These are phyloP conservation scores for Plecotus auritus DNA, from an alignment of 2,113 vertebrate genomes.

Conservation along the genomic window DNA sequence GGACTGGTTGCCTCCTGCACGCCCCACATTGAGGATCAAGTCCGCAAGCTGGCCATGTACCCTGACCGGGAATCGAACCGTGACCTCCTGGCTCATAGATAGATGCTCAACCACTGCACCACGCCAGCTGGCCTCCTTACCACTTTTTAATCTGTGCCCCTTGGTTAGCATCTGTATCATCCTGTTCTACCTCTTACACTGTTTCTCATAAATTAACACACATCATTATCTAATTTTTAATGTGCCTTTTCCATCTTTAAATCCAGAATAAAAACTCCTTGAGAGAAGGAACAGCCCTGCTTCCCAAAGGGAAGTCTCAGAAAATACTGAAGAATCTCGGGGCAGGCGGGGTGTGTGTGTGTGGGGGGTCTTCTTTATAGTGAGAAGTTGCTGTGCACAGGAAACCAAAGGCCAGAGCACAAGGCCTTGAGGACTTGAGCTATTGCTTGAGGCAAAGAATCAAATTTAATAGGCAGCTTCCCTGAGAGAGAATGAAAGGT, in stretches of 20 bases:
- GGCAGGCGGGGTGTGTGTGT: rapidly evolving
- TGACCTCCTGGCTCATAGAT: no score
- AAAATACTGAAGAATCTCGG: not conserved
- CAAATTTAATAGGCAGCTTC: not conserved
- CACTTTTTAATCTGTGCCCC: not conserved
- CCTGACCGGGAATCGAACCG: no score
- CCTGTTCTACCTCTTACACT: not conserved
- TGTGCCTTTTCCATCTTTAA: not conserved
- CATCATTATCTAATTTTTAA: not conserved
- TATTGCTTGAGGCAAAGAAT: not conserved
- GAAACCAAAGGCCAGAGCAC: not conserved
- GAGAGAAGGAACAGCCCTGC: not conserved
- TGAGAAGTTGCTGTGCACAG: not conserved
- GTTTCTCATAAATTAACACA: not conserved
- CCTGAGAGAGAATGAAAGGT: not conserved
- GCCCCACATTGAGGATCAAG: no score
- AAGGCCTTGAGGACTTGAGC: not conserved
- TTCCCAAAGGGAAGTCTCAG: not conserved
- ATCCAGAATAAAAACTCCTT: not conserved
- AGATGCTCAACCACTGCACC: no score
- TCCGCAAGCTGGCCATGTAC: no score
- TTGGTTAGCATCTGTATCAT: not conserved
- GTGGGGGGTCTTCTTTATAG: not conserved
- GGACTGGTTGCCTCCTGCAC: no score
- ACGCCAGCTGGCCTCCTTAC: not conserved